phyloP scores from a whole-genome alignment of 2,113 vertebrate genomes.

The Myiopsitta monachus region DNA sequence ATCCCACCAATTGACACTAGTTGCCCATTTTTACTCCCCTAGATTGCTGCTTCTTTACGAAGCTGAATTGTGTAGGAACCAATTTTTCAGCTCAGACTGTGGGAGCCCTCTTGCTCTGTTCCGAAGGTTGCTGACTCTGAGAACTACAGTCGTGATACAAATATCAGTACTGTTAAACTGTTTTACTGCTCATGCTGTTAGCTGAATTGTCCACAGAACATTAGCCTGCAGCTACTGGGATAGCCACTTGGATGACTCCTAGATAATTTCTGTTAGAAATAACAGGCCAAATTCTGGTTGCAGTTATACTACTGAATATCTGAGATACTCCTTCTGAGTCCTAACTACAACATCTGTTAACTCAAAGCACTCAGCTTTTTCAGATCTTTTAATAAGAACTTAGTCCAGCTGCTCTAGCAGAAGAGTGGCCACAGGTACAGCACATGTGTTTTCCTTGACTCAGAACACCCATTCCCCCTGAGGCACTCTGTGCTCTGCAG shows the following conservation, averaged over 20 bases:
- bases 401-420: neutral
- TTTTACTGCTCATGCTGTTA: neutral
- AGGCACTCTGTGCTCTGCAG: neutral
- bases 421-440: neutral
- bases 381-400: neutral
- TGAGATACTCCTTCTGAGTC: neutral
- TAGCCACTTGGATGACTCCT: neutral
- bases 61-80: neutral
- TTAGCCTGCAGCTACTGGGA: neutral
- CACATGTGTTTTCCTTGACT: neutral
- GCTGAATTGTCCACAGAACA: neutral
- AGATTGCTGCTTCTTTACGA: neutral
- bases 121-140: neutral
- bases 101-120: neutral
- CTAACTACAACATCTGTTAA: neutral
- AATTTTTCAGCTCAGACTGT: neutral
- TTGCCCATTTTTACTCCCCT: neutral
- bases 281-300: neutral
- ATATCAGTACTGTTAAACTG: neutral
- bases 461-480: neutral
- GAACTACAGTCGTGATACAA: neutral
- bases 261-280: neutral
- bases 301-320: neutral
- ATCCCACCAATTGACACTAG: neutral
- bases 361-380: neutral